Conservation (phyloP, 2,797 vertebrate species). For the Syncerus caffer region DNA sequence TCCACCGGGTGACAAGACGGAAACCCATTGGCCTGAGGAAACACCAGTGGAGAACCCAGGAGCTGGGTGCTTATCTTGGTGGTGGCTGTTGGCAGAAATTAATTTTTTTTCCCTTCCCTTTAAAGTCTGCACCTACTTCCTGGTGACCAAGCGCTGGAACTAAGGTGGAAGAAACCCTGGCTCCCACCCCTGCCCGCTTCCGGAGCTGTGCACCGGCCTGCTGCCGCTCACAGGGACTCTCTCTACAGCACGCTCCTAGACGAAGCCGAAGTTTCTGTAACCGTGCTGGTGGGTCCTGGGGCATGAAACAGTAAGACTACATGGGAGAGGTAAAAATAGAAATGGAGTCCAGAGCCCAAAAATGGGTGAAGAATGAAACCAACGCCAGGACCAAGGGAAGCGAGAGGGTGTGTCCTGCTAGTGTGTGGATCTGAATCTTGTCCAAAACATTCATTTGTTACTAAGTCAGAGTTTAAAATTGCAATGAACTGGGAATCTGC, state of each 20-base stretch:
- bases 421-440: neutral
- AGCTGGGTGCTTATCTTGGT: neutral
- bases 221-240: neutral
- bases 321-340: constrained; percentile 30
- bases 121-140: constrained; percentile 74
- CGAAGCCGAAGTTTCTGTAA: neutral
- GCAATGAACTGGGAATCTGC: neutral
- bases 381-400: constrained; percentile 22
- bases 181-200: constrained; percentile 61
- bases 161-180: constrained; percentile 76
- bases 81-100: constrained; percentile 66
- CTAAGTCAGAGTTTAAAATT: constrained; percentile 57
- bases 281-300: constrained; percentile 57
- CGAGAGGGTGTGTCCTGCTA: neutral
- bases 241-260: neutral
- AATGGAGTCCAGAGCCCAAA: neutral
- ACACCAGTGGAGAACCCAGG: constrained; percentile 42
- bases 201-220: neutral
- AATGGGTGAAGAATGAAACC: constrained; percentile 38
- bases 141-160: constrained; percentile 49
- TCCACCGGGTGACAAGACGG: neutral
- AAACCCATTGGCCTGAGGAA: neutral
- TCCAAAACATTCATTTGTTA: constrained; percentile 47
- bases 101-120: constrained; percentile 67
- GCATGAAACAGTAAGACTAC: neutral